Base-by-base conservation (phyloP, 2,888 invertebrate species). In the Ochropacha duplaris region DNA sequence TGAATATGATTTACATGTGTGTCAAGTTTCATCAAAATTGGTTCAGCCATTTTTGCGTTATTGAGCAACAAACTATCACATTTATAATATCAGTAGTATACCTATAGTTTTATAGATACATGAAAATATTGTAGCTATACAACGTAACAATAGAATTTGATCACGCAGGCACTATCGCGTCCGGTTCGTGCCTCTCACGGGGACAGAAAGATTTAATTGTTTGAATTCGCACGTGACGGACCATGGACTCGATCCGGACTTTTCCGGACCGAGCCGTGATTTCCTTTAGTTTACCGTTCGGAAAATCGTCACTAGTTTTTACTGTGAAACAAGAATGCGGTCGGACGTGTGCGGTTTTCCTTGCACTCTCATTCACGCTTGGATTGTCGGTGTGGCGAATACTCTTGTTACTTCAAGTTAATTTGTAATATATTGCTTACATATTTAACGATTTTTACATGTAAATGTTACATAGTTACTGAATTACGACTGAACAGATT, bases 171-270 rank as follows among this genome's bases (percentile, higher is more conserved):
- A 8, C 44, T 44, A 44, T 57, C 44, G 55, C 55, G 62, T 66
- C 56, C 54, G 58, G 63, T 72, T 61, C 68, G 69, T 71, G 71
- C 70, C 62, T 59, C 61, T 56, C 63, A 59, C 62, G 61, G 65
- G 61, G 62, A 62, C 66, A 62, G 69, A 72, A 75, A 79, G 76
- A 78, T 83, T 82, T 83, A 81, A 83, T 84, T 83, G 82, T 80
- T 76, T 65, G 71, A 68, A 77, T 63, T 75, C 59, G 71, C 65
- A 80, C 81, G 83, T 84, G 83, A 81, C 72, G 69, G 52, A 64
- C 56, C 60, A 24, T 49, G 55, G 62, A 66, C 62, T 72, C 31
- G 69, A 19, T 44, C 19, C 44, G 44, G 9, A 44, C 44, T 19
- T 19, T 44, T 44, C 44, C 44, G 39, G 39, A 39, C 44, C 69